Evolutionary conservation across 2,113 vertebrate species (phyloP).

Genomic region (Onychostruthus taczanowskii): DNA sequence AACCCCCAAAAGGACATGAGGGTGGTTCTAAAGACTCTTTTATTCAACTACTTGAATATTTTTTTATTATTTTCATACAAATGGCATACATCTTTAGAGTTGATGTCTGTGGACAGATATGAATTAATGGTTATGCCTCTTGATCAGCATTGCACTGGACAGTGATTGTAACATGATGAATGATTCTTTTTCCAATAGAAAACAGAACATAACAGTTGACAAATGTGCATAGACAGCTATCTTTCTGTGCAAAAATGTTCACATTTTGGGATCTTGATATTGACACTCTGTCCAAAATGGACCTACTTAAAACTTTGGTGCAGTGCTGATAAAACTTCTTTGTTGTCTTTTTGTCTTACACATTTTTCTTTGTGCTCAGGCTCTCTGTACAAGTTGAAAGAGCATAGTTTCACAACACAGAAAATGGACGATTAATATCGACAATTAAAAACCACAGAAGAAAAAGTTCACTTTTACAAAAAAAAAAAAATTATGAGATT

Average conservation of each 20-base stretch:
- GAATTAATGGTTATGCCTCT: slow-evolving; percentile 36
- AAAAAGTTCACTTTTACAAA: background rate
- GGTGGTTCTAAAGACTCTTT: background rate
- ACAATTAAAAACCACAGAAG: background rate
- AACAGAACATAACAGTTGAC: slow-evolving; percentile 10
- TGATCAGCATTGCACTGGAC: slow-evolving; percentile 20
- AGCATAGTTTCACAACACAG: background rate
- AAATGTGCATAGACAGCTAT: slow-evolving; percentile 14
- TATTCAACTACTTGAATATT: background rate
- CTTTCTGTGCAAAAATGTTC: background rate
- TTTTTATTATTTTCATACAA: background rate
- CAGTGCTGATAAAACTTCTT: background rate
- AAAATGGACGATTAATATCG: background rate
- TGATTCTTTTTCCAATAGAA: slow-evolving; percentile 13
- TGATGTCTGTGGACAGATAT: background rate
- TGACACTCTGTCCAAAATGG: background rate
- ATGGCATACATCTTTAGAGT: background rate
- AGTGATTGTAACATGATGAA: slow-evolving; percentile 40
- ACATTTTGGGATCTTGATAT: slow-evolving; percentile 7
- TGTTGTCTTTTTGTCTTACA: background rate
- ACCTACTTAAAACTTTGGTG: background rate
- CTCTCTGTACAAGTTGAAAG: background rate
- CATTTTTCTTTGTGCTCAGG: background rate
- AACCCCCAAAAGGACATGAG: background rate
- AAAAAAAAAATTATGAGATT: background rate